phyloP scores from a whole-genome alignment of 2,797 vertebrate genomes.

The Coccyzus lansbergi region DNA sequence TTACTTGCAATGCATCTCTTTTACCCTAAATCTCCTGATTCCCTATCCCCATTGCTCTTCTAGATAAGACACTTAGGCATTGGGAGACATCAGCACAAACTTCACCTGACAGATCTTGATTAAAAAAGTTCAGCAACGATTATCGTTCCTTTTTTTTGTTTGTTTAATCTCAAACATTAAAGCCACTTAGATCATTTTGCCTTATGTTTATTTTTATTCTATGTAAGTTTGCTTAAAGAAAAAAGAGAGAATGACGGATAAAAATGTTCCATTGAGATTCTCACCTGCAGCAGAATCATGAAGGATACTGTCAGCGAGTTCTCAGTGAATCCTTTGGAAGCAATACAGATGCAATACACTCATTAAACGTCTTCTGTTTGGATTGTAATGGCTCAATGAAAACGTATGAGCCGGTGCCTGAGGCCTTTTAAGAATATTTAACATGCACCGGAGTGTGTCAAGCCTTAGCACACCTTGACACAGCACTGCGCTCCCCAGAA shows the following conservation, averaged over 20 bases:
- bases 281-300: constrained; percentile 62
- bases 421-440: constrained; percentile 52
- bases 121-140: neutral
- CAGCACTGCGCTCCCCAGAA: constrained; percentile 16
- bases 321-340: constrained; percentile 53
- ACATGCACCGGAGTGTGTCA: constrained; percentile 50
- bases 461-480: constrained; percentile 49
- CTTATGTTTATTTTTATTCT: neutral
- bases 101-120: neutral
- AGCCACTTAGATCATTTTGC: constrained; percentile 16
- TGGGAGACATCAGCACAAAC: neutral
- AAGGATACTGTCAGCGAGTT: constrained; percentile 65
- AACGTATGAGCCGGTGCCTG: constrained; percentile 43
- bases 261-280: constrained; percentile 10
- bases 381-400: constrained; percentile 57
- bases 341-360: constrained; percentile 55
- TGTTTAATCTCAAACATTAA: constrained; percentile 65
- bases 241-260: neutral
- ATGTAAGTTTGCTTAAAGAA: constrained; percentile 20
- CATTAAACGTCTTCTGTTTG: constrained; percentile 70
- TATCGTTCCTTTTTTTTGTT: constrained; percentile 28
- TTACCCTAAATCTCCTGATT: neutral
- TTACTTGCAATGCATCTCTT: neutral
- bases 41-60: fast-evolving
- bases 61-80: neutral